phyloP scores from a whole-genome alignment of 2,113 vertebrate genomes.

The Pelusios castaneus region DNA sequence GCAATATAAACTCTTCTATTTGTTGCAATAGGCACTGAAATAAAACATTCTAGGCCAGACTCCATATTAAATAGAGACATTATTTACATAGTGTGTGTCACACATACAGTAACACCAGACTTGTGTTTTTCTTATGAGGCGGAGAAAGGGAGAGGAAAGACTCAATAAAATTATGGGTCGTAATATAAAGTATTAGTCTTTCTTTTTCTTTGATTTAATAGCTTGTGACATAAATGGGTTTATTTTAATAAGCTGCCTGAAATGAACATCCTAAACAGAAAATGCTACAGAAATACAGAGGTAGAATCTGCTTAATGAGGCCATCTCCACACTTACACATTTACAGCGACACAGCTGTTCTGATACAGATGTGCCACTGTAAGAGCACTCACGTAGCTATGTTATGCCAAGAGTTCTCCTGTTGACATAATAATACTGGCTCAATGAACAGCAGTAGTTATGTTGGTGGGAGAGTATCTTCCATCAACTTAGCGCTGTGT shows the following conservation, averaged over 20 bases:
- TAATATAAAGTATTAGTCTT: background rate
- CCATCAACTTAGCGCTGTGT: no score
- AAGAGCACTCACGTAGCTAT: no score
- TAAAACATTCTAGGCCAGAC: background rate
- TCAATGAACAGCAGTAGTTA: no score
- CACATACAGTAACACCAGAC: background rate
- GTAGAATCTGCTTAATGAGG: background rate
- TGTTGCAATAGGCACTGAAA: constrained; percentile 44
- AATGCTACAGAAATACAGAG: background rate
- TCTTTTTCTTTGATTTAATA: background rate
- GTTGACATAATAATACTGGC: no score
- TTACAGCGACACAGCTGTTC: no score
- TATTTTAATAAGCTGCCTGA: background rate
- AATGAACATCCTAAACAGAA: background rate
- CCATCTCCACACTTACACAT: no score
- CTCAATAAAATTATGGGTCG: background rate
- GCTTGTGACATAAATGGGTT: background rate
- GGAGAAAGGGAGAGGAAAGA: background rate
- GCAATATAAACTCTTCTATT: constrained; percentile 10
- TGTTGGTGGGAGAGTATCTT: no score
- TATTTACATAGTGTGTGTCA: background rate
- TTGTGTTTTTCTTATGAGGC: background rate
- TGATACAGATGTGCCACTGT: no score
- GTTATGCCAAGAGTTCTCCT: no score
- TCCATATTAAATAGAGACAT: constrained; percentile 1